Conservation (phyloP, 2,113 vertebrate species). For the Myiozetetes cayanensis region DNA sequence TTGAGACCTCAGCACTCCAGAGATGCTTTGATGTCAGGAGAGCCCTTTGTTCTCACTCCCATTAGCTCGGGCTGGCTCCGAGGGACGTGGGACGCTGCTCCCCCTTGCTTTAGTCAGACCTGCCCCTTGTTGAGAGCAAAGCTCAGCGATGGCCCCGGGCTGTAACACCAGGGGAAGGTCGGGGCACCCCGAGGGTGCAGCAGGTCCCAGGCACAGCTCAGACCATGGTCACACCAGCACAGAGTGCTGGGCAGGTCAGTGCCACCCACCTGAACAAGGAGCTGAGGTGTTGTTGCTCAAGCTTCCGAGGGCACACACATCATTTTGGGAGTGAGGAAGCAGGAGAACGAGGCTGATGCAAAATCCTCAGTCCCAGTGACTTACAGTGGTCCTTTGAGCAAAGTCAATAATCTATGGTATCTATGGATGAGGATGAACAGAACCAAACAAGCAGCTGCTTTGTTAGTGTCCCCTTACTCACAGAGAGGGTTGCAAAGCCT, state of each 20-base stretch:
- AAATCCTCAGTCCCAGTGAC: accelerated
- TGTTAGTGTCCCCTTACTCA: neutral
- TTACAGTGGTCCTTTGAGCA: neutral
- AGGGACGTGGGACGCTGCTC: neutral
- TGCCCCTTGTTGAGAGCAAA: neutral
- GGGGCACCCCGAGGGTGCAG: accelerated
- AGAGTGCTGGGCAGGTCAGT: neutral
- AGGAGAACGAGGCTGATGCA: neutral
- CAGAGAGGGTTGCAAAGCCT: neutral
- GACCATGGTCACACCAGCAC: neutral
- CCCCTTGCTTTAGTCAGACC: neutral
- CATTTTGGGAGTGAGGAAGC: neutral
- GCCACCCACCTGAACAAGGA: neutral
- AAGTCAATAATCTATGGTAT: accelerated
- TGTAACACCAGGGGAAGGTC: accelerated
- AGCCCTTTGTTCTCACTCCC: neutral
- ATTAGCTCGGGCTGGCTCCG: neutral
- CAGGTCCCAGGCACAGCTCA: neutral
- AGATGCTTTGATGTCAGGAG: neutral
- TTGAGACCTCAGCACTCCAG: neutral
- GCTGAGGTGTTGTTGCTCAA: neutral
- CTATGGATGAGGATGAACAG: neutral
- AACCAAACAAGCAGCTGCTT: neutral
- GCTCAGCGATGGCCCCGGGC: accelerated
- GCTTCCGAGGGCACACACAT: neutral